These are phyloP conservation scores for Lampris megalopsis DNA, from an alignment of 2,113 vertebrate species.

Conservation along the genomic window DNA sequence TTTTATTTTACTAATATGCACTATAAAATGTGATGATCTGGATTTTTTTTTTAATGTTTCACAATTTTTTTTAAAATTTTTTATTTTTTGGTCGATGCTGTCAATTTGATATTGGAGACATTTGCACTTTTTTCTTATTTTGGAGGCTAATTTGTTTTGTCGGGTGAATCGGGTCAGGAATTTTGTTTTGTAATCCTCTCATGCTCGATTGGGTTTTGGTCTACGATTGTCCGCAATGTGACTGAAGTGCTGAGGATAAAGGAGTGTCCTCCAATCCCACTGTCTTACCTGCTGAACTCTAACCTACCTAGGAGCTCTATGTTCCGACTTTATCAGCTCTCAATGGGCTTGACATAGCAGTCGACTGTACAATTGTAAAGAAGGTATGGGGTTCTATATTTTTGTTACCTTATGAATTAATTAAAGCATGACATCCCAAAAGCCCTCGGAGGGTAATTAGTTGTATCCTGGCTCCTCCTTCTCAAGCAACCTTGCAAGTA, in stretches of 20 bases:
- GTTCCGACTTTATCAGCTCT: conserved; percentile 67
- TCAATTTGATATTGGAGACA: conserved; percentile 66
- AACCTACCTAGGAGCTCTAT: conserved; percentile 70
- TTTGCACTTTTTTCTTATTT: conserved; percentile 65
- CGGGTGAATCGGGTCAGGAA: conserved; percentile 72
- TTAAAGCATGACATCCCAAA: conserved; percentile 36
- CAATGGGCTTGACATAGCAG: conserved; percentile 64
- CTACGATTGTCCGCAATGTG: conserved; percentile 66
- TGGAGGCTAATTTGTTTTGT: conserved; percentile 69
- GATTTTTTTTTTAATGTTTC: conserved; percentile 17
- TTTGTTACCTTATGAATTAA: conserved; percentile 35
- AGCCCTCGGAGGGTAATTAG: conserved; percentile 49
- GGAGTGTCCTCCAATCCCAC: conserved; percentile 86
- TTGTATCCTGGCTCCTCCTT: conserved; percentile 34
- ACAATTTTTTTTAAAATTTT: conserved; percentile 65
- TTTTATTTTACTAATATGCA: conserved; percentile 65
- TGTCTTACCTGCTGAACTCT: conserved; percentile 84
- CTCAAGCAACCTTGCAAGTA: conserved; percentile 35
- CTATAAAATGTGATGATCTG: conserved; percentile 66
- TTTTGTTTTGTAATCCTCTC: conserved; percentile 75
- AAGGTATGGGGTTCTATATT: conserved; percentile 49
- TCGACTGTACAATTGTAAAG: conserved; percentile 38
- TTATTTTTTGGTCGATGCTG: conserved; percentile 51
- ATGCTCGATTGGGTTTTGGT: conserved; percentile 74
- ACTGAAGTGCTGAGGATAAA: conserved; percentile 79